Percentiles rank a stretch among this genome's conserved stretches.
phyloP scores from a whole-genome alignment of 2,888 invertebrate species.

The Mayetiola destructor region DNA sequence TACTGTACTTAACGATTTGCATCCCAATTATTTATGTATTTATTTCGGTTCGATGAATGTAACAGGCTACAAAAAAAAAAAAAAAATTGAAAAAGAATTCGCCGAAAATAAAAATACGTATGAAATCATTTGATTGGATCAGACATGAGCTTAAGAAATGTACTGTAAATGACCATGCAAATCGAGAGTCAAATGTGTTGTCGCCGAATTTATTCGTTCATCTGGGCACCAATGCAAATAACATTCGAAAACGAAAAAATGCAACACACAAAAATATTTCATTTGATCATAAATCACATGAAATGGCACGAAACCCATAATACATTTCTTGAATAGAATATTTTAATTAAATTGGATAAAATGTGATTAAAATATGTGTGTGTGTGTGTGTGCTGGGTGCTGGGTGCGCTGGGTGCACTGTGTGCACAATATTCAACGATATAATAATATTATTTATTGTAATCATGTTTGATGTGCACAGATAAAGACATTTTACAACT shows the following conservation, averaged over 20 bases:
- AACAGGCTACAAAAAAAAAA: not conserved
- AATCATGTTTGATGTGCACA: too few species aligned
- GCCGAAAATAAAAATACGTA: not conserved
- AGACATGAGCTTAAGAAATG: not conserved
- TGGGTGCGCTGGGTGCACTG: too few species aligned
- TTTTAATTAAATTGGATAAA: conserved; percentile 10
- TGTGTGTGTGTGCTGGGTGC: not conserved
- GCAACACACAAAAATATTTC: not conserved
- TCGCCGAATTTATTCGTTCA: too few species aligned
- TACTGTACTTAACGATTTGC: too few species aligned
- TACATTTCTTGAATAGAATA: conserved; percentile 7
- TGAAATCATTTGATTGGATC: not conserved
- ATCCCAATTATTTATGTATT: too few species aligned
- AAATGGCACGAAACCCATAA: conserved; percentile 5
- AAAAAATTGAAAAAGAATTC: not conserved
- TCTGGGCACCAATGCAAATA: not conserved
- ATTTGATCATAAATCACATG: not conserved
- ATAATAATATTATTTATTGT: too few species aligned
- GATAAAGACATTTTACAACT: too few species aligned
- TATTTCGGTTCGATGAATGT: too few species aligned
- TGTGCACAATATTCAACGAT: too few species aligned
- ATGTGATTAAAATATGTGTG: conserved; percentile 12
- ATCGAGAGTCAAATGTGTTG: too few species aligned
- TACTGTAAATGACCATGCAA: too few species aligned
- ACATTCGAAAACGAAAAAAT: not conserved